phyloP scores from a whole-genome alignment of 2,797 vertebrate genomes.

The Myotis vivesi region DNA sequence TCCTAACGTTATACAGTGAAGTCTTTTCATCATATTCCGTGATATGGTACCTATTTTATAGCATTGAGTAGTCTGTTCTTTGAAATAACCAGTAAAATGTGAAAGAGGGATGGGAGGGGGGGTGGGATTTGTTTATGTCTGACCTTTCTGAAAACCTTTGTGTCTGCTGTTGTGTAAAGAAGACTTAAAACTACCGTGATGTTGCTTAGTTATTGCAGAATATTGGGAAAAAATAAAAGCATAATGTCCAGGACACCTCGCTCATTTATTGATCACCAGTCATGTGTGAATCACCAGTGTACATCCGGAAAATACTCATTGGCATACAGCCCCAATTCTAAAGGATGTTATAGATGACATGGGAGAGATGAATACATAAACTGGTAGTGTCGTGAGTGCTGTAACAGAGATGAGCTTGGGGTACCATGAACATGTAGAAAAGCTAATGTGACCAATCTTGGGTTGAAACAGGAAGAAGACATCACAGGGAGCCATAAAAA shows the following conservation, averaged over 20 bases:
- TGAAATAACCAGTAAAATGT: conserved; percentile 38
- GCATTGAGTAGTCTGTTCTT: neutral
- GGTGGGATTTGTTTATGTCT: neutral
- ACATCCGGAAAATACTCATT: neutral
- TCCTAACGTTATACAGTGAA: conserved; percentile 41
- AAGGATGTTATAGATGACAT: neutral
- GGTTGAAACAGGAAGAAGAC: neutral
- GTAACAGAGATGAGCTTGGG: neutral
- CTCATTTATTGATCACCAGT: conserved; percentile 44
- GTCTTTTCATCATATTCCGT: neutral
- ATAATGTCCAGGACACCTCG: conserved; percentile 9
- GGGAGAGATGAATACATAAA: neutral
- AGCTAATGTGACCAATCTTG: neutral
- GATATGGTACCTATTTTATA: neutral
- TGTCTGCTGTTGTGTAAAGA: conserved; percentile 30
- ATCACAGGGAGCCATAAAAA: neutral
- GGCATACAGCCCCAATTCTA: neutral
- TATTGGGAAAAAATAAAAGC: conserved; percentile 50
- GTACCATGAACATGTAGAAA: neutral
- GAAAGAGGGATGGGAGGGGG: neutral
- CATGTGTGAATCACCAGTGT: neutral
- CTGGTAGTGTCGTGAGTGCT: neutral
- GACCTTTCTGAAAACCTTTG: conserved; percentile 25
- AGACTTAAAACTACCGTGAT: neutral
- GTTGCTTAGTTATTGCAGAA: conserved; percentile 7